These are phyloP conservation scores for Orchesellides sinensis DNA, from an alignment of 2,888 invertebrate genomes.

Conservation along the genomic window DNA sequence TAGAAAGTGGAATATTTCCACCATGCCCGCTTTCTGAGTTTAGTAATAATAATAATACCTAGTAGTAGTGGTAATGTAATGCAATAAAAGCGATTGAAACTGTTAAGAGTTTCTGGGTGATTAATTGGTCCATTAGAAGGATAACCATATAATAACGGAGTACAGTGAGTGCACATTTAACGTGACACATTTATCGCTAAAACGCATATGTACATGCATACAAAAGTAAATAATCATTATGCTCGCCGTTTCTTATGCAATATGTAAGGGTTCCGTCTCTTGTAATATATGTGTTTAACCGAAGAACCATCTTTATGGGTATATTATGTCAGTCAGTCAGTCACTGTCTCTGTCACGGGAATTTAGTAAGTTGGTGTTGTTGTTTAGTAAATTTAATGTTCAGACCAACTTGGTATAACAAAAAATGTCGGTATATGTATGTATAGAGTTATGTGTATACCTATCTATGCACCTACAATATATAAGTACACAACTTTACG, in stretches of 20 bases:
- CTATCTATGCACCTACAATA: too few species aligned
- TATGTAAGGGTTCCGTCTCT: neutral
- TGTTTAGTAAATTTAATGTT: slow-evolving; percentile 14
- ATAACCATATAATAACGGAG: slow-evolving; percentile 9
- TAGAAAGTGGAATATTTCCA: neutral
- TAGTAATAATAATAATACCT: too few species aligned
- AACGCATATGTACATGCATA: neutral
- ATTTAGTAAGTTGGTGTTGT: slow-evolving; percentile 16
- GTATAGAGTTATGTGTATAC: neutral
- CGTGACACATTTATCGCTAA: neutral
- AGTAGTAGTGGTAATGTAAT: neutral
- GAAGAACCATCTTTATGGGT: slow-evolving; percentile 3
- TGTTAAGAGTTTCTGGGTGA: slow-evolving; percentile 60
- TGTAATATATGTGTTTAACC: neutral
- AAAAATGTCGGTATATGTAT: neutral
- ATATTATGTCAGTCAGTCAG: slow-evolving; percentile 57
- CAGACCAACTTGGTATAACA: neutral
- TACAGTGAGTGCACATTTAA: neutral
- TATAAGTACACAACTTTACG: too few species aligned
- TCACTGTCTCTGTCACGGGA: slow-evolving; percentile 50
- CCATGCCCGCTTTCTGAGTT: too few species aligned
- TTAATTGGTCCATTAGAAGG: slow-evolving; percentile 70
- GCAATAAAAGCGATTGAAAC: slow-evolving; percentile 55
- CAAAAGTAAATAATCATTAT: slow-evolving; percentile 12
- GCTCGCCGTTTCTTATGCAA: neutral